These are phyloP conservation scores for Zygothrica quintamaculata DNA, from an alignment of 2,888 invertebrate genomes.

Conservation along the genomic window DNA sequence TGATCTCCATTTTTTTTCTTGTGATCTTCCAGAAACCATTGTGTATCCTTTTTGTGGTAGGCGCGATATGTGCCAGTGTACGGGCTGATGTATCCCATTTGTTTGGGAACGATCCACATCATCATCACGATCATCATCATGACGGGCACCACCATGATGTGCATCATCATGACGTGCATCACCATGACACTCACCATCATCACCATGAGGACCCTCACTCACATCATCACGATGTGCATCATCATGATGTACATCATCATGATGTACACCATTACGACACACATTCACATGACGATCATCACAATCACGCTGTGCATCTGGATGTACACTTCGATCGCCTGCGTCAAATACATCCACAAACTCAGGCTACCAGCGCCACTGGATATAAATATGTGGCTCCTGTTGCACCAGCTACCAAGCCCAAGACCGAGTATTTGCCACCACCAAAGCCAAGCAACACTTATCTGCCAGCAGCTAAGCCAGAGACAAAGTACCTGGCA, in stretches of 20 bases:
- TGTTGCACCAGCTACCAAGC: conserved; percentile 35
- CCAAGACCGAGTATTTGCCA: conserved; percentile 40
- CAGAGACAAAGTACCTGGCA: conserved; percentile 61
- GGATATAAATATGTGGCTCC: conserved; percentile 62
- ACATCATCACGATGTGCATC: conserved; percentile 40
- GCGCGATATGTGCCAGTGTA: conserved; percentile 40
- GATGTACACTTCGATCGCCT: conserved; percentile 20
- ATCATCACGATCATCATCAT: conserved; percentile 36
- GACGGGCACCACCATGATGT: conserved; percentile 17
- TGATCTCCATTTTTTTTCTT: background rate
- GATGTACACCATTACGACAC: conserved; percentile 8
- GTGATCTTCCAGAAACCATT: conserved; percentile 45
- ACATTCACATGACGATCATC: conserved; percentile 9
- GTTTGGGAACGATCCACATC: conserved; percentile 38
- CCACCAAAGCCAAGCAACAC: conserved; percentile 45
- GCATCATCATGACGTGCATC: conserved; percentile 17
- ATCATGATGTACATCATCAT: conserved; percentile 8
- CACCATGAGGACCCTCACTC: conserved; percentile 24
- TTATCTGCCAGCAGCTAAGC: conserved; percentile 48
- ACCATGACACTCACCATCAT: conserved; percentile 16
- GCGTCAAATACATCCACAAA: conserved; percentile 14
- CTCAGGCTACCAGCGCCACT: conserved; percentile 14
- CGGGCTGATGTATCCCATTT: conserved; percentile 70
- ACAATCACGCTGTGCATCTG: conserved; percentile 24
- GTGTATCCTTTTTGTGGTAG: conserved; percentile 54